Percentiles rank a stretch among this genome's conserved stretches.
These are phyloP conservation scores for Myopa tessellatipennis DNA, from an alignment of 2,888 invertebrate species.

Conservation along the genomic window DNA sequence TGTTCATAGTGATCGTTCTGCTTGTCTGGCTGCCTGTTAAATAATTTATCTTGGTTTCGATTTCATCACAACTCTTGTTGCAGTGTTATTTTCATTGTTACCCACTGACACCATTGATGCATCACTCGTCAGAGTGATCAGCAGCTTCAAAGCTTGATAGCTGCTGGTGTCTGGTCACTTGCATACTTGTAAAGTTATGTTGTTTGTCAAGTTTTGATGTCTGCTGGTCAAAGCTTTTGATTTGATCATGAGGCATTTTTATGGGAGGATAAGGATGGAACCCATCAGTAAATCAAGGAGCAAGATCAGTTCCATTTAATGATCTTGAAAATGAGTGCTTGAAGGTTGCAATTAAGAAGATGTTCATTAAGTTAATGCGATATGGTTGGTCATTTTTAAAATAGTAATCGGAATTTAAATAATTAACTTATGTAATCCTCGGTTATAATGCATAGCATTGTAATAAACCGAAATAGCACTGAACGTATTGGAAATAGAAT, in stretches of 20 bases:
- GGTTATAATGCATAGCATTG: too few species aligned
- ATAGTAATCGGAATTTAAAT: too few species aligned
- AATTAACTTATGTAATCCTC: too few species aligned
- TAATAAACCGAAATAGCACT: too few species aligned
- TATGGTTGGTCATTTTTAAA: too few species aligned
- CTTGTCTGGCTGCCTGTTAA: background rate
- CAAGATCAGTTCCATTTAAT: constrained; percentile 52
- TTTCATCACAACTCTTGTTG: constrained; percentile 17
- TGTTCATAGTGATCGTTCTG: background rate
- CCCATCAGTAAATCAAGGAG: constrained; percentile 30
- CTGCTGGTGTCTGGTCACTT: too few species aligned
- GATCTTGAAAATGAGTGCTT: too few species aligned
- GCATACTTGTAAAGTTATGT: background rate
- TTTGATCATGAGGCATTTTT: background rate
- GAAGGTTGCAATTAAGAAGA: too few species aligned
- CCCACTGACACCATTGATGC: constrained; percentile 11
- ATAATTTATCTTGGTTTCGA: constrained; percentile 2
- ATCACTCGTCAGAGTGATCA: background rate
- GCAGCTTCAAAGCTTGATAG: constrained; percentile 1
- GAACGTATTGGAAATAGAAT: too few species aligned
- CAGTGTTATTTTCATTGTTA: background rate
- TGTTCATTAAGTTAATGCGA: too few species aligned
- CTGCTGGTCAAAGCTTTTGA: background rate
- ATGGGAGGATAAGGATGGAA: background rate
- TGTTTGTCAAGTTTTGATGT: background rate